Evolutionary conservation across 2,113 vertebrate species (phyloP), one percentile per base, ranked within the genome.

Genomic region (Okapia johnstoni): DNA sequence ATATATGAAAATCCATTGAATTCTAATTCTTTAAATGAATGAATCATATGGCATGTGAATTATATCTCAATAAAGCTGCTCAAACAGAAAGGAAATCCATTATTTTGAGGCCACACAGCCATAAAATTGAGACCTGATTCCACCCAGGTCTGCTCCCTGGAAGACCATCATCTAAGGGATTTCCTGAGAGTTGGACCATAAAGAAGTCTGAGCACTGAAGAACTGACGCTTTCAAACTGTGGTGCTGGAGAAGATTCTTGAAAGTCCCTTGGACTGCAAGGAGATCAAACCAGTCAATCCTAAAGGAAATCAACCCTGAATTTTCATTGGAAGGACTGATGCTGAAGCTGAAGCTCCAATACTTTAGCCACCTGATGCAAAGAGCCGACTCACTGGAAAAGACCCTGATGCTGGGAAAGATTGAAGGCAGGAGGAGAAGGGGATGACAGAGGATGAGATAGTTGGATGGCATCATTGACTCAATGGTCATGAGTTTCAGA

Each of bases 1-100:
- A 11, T 5, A 21, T 21, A 28, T 26, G 25, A 52, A 81, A 55
- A 52, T 9, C 48, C 66, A 3, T 0, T 25, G 61, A 10, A 15
- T 40, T 48, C 43, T 21, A 4, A 4, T 12, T 1, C 36, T 57
- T 83, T 30, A 50, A 36, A 52, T 13, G 66, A 54, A 26, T 15
- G 57, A 21, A 21, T 6, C 4, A 5, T 1, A 3, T 1, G 15
- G 19, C 4, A 0, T 14, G 28, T 16, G 40, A 19, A 8, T 30
- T 36, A 1, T 1, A 7, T 30, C 52, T 89, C 79, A 58, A 66
- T 25, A 76, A n/a, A 83, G 28, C 15, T 19, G 28, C 19, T 54
- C 21, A 57, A 81, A 88, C 16, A 33, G 12, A 46, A 33, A 43
- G 30, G 14, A 4, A 12, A 80, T 28, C 6, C 16, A 4, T 16